These are phyloP conservation scores for Seriola dumerili DNA, from an alignment of 2,113 vertebrate genomes.

Conservation along the genomic window DNA sequence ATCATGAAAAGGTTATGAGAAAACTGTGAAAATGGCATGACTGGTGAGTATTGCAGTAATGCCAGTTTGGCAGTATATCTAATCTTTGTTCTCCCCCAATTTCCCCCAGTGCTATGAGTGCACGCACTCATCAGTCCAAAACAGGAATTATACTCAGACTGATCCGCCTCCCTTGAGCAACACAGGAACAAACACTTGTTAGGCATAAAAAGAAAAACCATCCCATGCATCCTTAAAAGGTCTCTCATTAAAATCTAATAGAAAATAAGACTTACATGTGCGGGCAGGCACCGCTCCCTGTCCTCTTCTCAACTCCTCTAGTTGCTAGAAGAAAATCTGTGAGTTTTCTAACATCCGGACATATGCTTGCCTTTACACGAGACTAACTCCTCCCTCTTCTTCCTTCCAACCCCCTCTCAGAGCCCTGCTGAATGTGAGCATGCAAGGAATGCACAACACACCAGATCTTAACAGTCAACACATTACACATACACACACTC, in stretches of 20 bases:
- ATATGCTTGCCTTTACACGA: slow-evolving; percentile 14
- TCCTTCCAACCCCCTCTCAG: slow-evolving; percentile 24
- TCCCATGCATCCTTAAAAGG: background rate
- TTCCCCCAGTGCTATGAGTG: background rate
- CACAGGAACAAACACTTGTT: slow-evolving; percentile 23
- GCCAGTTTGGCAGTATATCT: background rate
- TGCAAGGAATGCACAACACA: slow-evolving; percentile 52
- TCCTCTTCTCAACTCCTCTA: slow-evolving; percentile 49
- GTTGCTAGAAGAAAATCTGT: slow-evolving; percentile 28
- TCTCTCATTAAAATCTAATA: background rate
- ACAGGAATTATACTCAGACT: slow-evolving; percentile 2
- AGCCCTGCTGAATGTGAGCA: slow-evolving; percentile 37
- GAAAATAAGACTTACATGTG: slow-evolving; percentile 57
- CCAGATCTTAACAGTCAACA: slow-evolving; percentile 2
- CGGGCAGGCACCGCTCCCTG: slow-evolving; percentile 5
- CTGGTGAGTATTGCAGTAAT: background rate
- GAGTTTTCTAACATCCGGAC: slow-evolving; percentile 25
- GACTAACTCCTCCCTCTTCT: slow-evolving; percentile 67
- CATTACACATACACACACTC: background rate
- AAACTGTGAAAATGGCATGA: background rate
- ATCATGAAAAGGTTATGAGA: background rate
- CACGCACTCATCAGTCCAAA: background rate
- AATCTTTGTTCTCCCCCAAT: background rate
- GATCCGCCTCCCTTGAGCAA: background rate
- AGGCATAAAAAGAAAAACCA: background rate